Conservation (phyloP, 2,113 vertebrate genomes). For the Zosterops hypoxanthus region DNA sequence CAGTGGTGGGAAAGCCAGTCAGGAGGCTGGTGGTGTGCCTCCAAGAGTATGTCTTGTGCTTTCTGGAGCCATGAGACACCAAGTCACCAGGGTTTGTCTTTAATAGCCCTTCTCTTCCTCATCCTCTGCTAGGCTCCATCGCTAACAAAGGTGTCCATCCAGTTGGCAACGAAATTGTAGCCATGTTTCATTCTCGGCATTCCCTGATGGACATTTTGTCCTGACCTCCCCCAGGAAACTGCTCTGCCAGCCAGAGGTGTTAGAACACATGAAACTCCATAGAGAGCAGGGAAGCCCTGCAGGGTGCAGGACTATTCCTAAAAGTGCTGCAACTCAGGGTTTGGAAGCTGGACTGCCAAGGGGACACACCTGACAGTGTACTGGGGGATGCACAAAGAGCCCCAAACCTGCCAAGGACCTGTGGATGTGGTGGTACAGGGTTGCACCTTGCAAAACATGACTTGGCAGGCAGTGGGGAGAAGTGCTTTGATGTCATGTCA, state of each 20-base stretch:
- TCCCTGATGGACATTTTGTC: background rate
- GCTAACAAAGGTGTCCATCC: background rate
- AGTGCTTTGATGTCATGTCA: background rate
- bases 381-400: background rate
- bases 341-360: background rate
- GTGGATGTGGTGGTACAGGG: background rate
- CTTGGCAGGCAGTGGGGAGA: background rate
- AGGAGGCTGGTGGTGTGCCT: background rate
- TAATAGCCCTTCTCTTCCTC: background rate
- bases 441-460: background rate
- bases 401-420: background rate
- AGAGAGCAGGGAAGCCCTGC: background rate
- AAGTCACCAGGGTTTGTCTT: background rate
- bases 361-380: background rate
- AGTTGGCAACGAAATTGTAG: background rate
- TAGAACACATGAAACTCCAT: background rate
- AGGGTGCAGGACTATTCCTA: background rate
- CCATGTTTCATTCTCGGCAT: rapidly evolving
- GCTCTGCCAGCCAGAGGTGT: background rate
- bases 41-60: background rate
- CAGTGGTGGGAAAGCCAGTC: background rate
- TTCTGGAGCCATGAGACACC: background rate
- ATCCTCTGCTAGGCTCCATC: background rate
- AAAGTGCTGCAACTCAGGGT: background rate
- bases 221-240: rapidly evolving